phyloP scores from a whole-genome alignment of 2,113 vertebrate species.

The Erinaceus europaeus region DNA sequence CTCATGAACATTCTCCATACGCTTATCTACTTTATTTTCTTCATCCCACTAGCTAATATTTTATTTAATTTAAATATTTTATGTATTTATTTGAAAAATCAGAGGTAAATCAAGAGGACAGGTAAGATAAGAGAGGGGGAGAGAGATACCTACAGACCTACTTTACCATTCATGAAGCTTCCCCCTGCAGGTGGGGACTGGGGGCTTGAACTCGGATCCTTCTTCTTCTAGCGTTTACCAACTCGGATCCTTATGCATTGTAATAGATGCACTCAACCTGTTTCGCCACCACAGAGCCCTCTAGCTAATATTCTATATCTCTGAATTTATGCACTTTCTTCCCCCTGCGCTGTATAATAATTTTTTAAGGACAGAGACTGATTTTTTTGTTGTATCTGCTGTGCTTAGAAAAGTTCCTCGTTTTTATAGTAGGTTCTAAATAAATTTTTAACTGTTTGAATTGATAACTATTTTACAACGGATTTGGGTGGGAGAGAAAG shows the following conservation, averaged over 20 bases:
- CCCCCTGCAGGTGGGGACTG: no score
- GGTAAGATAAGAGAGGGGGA: no score
- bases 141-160: no score
- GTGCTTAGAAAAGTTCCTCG: conserved; percentile 3
- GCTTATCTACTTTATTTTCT: neutral
- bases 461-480: conserved; percentile 6
- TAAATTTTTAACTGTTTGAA: conserved; percentile 25
- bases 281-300: no score
- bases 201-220: no score
- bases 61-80: no score
- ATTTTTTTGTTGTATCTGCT: neutral
- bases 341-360: neutral
- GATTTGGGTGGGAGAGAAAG: conserved; percentile 30
- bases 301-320: conserved; percentile 14
- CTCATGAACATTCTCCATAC: conserved; percentile 8
- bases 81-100: no score
- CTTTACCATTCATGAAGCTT: no score
- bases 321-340: neutral
- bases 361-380: neutral
- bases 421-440: neutral
- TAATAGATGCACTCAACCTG: no score
- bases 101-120: no score
- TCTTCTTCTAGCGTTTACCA: no score
- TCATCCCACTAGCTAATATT: neutral
- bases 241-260: no score